Percentiles rank a stretch among this genome's conserved stretches.
phyloP scores from a whole-genome alignment of 2,888 invertebrate genomes.

The Aradus depressus region DNA sequence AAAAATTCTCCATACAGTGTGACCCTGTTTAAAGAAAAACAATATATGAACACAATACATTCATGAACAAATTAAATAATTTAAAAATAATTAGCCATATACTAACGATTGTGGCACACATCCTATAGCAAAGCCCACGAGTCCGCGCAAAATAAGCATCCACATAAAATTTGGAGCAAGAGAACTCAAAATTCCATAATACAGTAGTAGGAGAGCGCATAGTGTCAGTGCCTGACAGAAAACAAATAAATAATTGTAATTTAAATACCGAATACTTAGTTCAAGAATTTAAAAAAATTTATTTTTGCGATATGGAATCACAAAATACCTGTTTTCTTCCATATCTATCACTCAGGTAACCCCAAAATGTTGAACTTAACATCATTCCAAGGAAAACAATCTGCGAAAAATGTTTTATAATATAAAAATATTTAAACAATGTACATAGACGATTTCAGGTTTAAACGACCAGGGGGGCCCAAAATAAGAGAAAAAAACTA shows the following conservation, averaged over 20 bases:
- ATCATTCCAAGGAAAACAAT: slow-evolving; percentile 92
- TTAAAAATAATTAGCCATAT: not conserved
- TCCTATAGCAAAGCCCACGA: slow-evolving; percentile 92
- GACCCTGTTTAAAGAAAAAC: slow-evolving; percentile 50
- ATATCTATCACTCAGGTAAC: slow-evolving; percentile 84
- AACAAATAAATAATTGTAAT: not conserved
- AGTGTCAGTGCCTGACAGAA: slow-evolving; percentile 66
- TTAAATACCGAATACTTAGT: not conserved
- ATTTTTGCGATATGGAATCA: not conserved
- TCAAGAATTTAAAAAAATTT: not conserved
- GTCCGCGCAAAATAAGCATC: slow-evolving; percentile 77
- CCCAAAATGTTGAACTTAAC: slow-evolving; percentile 93
- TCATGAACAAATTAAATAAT: not conserved
- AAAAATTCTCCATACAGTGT: slow-evolving; percentile 93
- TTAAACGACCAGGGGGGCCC: no score
- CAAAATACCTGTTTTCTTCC: slow-evolving; percentile 64
- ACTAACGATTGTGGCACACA: slow-evolving; percentile 94
- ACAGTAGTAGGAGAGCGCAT: slow-evolving; percentile 80
- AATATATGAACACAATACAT: not conserved
- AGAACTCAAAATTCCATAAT: slow-evolving; percentile 81
- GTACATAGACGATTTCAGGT: no score
- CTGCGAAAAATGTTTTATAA: slow-evolving; percentile 38
- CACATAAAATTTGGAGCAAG: slow-evolving; percentile 85
- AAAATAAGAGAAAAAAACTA: no score
- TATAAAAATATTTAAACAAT: no score